Conservation (phyloP, 2,797 vertebrate genomes). For the Anguilla anguilla region DNA sequence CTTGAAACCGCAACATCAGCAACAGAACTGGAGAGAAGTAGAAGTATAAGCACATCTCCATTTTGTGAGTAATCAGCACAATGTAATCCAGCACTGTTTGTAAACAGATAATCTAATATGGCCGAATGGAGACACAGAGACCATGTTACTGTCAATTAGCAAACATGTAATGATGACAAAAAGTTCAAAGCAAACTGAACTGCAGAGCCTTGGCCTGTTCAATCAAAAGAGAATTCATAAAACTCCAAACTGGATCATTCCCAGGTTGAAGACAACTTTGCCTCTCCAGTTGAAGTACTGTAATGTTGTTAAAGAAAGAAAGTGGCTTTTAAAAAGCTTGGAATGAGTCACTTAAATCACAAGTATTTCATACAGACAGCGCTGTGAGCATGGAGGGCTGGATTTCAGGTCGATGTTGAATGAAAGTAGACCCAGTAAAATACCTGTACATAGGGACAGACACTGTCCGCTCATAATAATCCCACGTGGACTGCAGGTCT, state of each 20-base stretch:
- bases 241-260: not conserved
- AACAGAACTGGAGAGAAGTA: not conserved
- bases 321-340: not conserved
- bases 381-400: not conserved
- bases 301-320: not conserved
- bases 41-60: not conserved
- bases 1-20: not conserved
- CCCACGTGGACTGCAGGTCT: slow-evolving; percentile 92
- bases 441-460: slow-evolving; percentile 95
- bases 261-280: not conserved
- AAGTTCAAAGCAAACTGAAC: not conserved
- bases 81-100: slow-evolving; percentile 5
- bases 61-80: slow-evolving; percentile 8
- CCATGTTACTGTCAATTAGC: slow-evolving; percentile 7
- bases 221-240: slow-evolving; percentile 8
- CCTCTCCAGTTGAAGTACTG: not conserved
- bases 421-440: slow-evolving; percentile 11
- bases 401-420: not conserved
- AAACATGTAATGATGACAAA: slow-evolving; percentile 10
- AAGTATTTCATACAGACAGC: not conserved
- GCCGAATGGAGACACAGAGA: not conserved
- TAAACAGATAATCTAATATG: slow-evolving; percentile 10
- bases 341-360: not conserved
- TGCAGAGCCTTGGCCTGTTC: not conserved
- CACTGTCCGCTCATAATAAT: slow-evolving; percentile 90